Conservation (phyloP, 1,140 invertebrate genomes). For the Brachionus calyciflorus region DNA sequence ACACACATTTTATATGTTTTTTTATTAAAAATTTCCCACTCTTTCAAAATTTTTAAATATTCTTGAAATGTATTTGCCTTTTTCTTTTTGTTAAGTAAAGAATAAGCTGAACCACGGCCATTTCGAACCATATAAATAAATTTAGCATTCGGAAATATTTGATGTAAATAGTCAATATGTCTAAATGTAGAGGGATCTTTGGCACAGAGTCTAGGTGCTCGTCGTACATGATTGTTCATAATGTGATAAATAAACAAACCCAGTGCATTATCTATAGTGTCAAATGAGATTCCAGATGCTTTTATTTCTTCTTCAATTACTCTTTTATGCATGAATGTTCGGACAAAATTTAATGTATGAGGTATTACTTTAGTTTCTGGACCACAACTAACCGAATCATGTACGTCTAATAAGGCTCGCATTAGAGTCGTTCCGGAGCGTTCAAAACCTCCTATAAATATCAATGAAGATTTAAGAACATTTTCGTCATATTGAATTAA, state of each 20-base stretch:
- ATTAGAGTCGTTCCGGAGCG: conserved; percentile 92
- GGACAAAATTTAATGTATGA: conserved; percentile 75
- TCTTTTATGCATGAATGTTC: conserved; percentile 85
- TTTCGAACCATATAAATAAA: conserved; percentile 97
- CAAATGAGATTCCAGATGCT: conserved; percentile 87
- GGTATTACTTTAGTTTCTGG: conserved; percentile 96
- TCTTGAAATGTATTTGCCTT: conserved; percentile 91
- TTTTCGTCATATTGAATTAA: no score
- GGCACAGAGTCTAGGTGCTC: no score
- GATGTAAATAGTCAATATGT: no score
- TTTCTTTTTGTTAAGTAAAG: conserved; percentile 89
- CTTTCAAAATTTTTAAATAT: conserved; percentile 85
- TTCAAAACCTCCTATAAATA: conserved; percentile 93
- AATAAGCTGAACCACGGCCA: conserved; percentile 92
- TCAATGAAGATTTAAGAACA: not conserved
- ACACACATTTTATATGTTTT: conserved; percentile 88
- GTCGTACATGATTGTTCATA: no score
- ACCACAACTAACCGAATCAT: conserved; percentile 94
- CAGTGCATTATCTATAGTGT: no score
- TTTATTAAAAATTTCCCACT: conserved; percentile 92
- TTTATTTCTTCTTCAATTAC: conserved; percentile 70
- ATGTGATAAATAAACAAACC: no score
- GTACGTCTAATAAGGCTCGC: conserved; percentile 95
- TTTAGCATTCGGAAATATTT: conserved; percentile 73
- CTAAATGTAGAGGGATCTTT: no score